These are phyloP conservation scores for Monarcha castaneiventris DNA, from an alignment of 2,113 vertebrate genomes.

Conservation along the genomic window DNA sequence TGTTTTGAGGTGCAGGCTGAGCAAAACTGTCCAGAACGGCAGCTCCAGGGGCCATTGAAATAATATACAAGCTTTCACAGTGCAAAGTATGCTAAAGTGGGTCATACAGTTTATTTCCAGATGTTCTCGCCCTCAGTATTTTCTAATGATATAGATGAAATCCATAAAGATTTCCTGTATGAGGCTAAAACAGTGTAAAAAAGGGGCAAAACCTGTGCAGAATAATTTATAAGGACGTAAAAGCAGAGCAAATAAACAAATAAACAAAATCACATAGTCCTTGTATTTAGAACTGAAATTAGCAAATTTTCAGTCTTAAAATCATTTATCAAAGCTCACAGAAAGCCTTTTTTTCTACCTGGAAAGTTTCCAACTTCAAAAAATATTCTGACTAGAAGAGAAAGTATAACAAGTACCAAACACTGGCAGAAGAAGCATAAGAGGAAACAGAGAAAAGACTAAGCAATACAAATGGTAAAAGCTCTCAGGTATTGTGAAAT, in stretches of 20 bases:
- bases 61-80: not conserved
- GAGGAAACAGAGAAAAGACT: not conserved
- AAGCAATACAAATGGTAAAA: not conserved
- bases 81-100: constrained; percentile 35
- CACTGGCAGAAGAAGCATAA: not conserved
- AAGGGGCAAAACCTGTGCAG: not conserved
- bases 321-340: not conserved
- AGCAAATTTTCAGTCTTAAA: not conserved
- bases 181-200: not conserved
- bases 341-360: not conserved
- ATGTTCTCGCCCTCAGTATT: not conserved
- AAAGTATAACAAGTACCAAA: not conserved
- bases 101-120: constrained; percentile 37
- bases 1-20: not conserved
- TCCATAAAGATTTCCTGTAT: not conserved
- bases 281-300: not conserved
- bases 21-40: not conserved
- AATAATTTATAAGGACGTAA: not conserved
- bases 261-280: not conserved
- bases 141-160: constrained; percentile 15
- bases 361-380: constrained; percentile 11
- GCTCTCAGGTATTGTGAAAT: not conserved
- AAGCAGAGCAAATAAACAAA: not conserved
- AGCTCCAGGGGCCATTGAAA: constrained; percentile 20
- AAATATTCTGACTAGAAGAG: not conserved